These are phyloP conservation scores for Mormyrops attenuatus DNA, from an alignment of 2,797 vertebrate species.

Conservation along the genomic window DNA sequence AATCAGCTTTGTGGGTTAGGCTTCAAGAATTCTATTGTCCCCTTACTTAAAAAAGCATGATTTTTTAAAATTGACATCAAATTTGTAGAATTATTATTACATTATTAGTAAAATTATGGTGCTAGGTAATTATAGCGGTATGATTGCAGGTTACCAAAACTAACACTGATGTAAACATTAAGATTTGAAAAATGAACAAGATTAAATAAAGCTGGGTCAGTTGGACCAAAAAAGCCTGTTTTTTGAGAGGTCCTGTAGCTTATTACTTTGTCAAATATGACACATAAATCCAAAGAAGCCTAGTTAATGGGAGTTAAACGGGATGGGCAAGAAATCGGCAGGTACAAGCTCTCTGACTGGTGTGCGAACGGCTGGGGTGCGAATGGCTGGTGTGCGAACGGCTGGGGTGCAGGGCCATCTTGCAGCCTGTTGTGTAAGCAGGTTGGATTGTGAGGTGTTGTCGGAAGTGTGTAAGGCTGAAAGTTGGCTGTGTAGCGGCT, in stretches of 20 bases:
- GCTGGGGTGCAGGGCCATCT: too few relatives aligned
- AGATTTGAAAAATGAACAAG: not conserved
- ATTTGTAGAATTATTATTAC: not conserved
- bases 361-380: not conserved
- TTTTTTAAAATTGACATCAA: not conserved
- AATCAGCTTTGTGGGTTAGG: not conserved
- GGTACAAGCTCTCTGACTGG: not conserved
- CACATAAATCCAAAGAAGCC: not conserved
- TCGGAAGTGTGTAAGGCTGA: not conserved
- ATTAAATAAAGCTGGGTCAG: not conserved
- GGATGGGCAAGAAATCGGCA: not conserved
- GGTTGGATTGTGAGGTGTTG: not conserved
- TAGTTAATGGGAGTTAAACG: not conserved
- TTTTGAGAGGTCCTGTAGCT: not conserved
- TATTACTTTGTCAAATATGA: not conserved
- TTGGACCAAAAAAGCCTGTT: not conserved
- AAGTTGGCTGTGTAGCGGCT: not conserved
- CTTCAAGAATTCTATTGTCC: not conserved
- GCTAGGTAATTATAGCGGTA: not conserved
- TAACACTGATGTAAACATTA: not conserved
- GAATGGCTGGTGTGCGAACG: not conserved
- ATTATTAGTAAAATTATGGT: not conserved
- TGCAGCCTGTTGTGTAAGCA: not conserved
- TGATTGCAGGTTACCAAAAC: not conserved
- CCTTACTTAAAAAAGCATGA: not conserved